Conservation (phyloP, 2,888 invertebrate genomes). For the Phytoseiulus persimilis region DNA sequence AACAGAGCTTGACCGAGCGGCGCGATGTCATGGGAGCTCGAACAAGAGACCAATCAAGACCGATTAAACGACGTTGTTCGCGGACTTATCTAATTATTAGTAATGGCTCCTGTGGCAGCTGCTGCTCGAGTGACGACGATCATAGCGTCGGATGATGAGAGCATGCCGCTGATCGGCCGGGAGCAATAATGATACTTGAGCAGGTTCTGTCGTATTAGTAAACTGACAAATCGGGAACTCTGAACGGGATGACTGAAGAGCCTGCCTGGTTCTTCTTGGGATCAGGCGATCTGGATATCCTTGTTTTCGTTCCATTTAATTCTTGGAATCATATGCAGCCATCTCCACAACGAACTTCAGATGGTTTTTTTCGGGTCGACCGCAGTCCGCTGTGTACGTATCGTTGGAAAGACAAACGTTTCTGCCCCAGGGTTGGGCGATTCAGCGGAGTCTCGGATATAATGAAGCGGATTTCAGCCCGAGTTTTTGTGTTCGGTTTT, state of each 20-base stretch:
- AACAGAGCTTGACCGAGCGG: neutral
- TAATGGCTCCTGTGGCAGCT: neutral
- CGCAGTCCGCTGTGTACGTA: too few species aligned
- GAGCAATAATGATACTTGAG: too few species aligned
- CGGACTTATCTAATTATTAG: neutral
- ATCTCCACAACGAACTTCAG: too few species aligned
- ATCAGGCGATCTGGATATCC: too few species aligned
- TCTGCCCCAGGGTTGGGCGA: neutral
- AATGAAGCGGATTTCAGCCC: neutral
- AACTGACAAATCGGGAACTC: too few species aligned
- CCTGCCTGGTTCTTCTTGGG: too few species aligned
- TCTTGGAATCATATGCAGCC: too few species aligned
- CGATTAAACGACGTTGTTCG: neutral
- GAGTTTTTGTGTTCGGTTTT: neutral
- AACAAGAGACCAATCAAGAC: neutral
- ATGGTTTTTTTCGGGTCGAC: too few species aligned
- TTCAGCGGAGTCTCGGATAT: neutral
- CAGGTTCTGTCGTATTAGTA: too few species aligned
- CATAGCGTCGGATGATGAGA: neutral
- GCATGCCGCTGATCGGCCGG: neutral
- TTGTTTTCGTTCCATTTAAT: too few species aligned
- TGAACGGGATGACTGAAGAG: too few species aligned
- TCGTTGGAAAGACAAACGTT: too few species aligned
- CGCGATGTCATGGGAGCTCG: neutral
- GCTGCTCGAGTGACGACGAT: neutral